A percentile compares a stretch with the other conserved stretches of the same genome.
Evolutionary conservation across 2,113 vertebrate species (phyloP).

Genomic region (Balaeniceps rex): DNA sequence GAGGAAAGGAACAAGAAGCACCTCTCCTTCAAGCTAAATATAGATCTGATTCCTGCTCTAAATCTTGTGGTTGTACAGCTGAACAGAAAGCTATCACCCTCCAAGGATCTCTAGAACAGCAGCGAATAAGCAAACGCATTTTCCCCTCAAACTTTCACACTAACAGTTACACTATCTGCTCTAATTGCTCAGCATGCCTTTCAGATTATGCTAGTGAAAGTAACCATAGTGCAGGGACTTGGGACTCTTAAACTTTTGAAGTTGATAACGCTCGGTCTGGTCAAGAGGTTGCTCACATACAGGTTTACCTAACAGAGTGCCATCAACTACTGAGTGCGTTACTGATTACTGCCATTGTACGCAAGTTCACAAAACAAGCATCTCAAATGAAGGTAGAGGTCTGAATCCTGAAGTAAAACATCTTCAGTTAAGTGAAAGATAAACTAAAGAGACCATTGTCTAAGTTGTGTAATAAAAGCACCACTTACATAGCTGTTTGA

Average conservation of each 20-base stretch:
- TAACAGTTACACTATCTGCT: background rate
- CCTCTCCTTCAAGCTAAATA: background rate
- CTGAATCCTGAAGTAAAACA: background rate
- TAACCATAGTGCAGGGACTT: background rate
- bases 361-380: background rate
- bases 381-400: background rate
- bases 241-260: background rate
- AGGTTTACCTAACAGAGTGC: background rate
- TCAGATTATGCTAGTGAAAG: background rate
- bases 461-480: background rate
- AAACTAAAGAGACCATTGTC: background rate
- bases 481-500: background rate
- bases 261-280: background rate
- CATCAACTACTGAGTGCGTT: background rate
- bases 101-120: background rate
- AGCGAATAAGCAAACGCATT: background rate
- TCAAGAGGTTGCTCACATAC: background rate
- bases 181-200: background rate
- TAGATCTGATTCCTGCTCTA: background rate
- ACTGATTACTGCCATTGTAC: background rate
- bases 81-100: background rate
- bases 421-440: background rate
- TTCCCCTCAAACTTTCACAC: background rate
- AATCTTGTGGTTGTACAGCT: background rate
- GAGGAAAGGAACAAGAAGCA: background rate